Percentiles rank a stretch among this genome's conserved stretches.
phyloP scores from a whole-genome alignment of 2,888 invertebrate species.

The Drosophila kokeensis region DNA sequence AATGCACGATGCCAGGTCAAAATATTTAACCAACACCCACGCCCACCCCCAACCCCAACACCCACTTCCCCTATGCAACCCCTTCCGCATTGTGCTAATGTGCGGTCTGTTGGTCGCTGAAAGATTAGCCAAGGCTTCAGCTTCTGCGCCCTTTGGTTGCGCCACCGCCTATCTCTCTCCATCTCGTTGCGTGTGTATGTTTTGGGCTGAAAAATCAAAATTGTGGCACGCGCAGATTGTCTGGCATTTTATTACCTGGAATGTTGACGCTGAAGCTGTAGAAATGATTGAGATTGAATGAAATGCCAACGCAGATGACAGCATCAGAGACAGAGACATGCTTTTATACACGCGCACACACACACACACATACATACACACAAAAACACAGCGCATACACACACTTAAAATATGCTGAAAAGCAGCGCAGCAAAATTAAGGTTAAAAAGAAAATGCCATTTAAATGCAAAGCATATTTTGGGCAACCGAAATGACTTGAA shows the following conservation, averaged over 20 bases:
- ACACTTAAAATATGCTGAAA: conserved; percentile 62
- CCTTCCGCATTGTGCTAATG: conserved; percentile 66
- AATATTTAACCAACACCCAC: conserved; percentile 52
- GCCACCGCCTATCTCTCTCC: background rate
- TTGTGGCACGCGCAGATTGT: conserved; percentile 77
- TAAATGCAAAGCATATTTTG: conserved; percentile 78
- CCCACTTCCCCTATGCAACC: background rate
- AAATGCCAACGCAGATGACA: conserved; percentile 63
- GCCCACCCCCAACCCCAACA: background rate
- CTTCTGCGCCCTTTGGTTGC: conserved; percentile 19
- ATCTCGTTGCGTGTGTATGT: conserved; percentile 2
- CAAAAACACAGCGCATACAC: conserved; percentile 7
- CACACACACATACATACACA: conserved; percentile 7
- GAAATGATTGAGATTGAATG: conserved; percentile 79
- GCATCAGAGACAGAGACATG: conserved; percentile 45
- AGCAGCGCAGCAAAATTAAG: conserved; percentile 37
- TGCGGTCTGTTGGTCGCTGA: conserved; percentile 70
- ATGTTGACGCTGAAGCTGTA: conserved; percentile 70
- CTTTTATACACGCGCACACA: conserved; percentile 28
- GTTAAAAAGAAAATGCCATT: conserved; percentile 68
- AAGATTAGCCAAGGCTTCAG: conserved; percentile 66
- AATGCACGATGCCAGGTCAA: conserved; percentile 67
- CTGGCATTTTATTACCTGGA: conserved; percentile 77
- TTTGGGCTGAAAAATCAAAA: conserved; percentile 72
- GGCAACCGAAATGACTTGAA: conserved; percentile 51